These are phyloP conservation scores for Dorcus hopei DNA, from an alignment of 2,888 invertebrate genomes.

Conservation along the genomic window DNA sequence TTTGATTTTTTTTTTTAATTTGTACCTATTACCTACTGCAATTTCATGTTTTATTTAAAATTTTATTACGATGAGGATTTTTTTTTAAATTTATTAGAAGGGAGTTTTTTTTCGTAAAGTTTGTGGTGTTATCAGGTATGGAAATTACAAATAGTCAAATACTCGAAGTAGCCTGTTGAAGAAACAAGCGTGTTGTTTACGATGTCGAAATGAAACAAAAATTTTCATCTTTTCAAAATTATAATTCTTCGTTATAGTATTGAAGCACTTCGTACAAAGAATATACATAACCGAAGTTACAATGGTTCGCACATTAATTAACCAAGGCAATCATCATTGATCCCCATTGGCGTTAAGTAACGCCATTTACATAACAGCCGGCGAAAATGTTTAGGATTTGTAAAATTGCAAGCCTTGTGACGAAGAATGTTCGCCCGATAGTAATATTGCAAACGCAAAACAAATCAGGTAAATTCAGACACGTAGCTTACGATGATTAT, in stretches of 20 bases:
- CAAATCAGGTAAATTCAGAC: constrained; percentile 13
- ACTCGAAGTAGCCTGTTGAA: too few relatives aligned
- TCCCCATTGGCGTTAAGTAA: background rate
- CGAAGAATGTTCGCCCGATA: constrained; percentile 19
- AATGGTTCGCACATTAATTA: constrained; percentile 1
- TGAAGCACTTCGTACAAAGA: background rate
- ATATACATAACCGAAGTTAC: background rate
- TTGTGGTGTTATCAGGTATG: too few relatives aligned
- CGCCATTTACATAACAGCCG: constrained; percentile 26
- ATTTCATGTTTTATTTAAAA: too few relatives aligned
- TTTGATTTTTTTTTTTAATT: too few relatives aligned
- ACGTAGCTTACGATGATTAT: background rate
- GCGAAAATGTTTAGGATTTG: constrained; percentile 28
- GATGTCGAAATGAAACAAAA: constrained; percentile 21
- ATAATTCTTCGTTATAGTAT: constrained; percentile 2
- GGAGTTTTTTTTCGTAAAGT: too few relatives aligned
- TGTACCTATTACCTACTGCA: too few relatives aligned
- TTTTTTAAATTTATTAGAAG: too few relatives aligned
- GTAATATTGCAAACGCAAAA: constrained; percentile 12
- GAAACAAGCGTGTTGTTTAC: constrained; percentile 21
- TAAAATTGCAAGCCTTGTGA: constrained; percentile 21
- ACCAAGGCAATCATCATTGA: constrained; percentile 4
- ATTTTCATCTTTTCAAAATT: constrained; percentile 11
- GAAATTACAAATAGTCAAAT: too few relatives aligned
- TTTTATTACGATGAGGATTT: too few relatives aligned